These are phyloP conservation scores for Trichacis sp. DNA, from an alignment of 2,888 invertebrate species.

Conservation along the genomic window DNA sequence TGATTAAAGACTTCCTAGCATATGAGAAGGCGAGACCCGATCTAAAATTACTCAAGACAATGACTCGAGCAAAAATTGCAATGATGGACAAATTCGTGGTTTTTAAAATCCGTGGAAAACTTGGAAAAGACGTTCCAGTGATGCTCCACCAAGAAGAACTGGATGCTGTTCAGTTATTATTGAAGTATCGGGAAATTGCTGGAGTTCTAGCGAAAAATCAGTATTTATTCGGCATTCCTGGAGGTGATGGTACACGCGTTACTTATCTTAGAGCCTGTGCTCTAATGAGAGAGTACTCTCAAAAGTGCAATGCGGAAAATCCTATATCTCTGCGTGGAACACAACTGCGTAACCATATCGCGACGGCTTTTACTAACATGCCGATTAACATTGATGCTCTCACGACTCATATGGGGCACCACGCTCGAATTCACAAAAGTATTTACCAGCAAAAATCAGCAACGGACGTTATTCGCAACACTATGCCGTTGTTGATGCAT, in stretches of 20 bases:
- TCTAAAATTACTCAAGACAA: too few relatives aligned
- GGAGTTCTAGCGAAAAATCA: background rate
- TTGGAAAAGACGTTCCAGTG: background rate
- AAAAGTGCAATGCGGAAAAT: background rate
- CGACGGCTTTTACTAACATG: too few relatives aligned
- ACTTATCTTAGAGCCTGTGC: background rate
- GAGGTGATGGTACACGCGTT: background rate
- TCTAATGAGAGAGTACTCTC: background rate
- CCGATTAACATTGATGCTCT: too few relatives aligned
- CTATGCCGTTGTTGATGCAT: too few relatives aligned
- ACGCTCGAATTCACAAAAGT: too few relatives aligned
- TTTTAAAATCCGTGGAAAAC: background rate
- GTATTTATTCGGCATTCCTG: background rate
- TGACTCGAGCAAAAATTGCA: too few relatives aligned
- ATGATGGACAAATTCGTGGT: background rate
- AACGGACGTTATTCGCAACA: too few relatives aligned
- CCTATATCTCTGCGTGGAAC: background rate
- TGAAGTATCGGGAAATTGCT: constrained; percentile 8
- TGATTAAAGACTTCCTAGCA: too few relatives aligned
- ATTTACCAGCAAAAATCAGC: too few relatives aligned
- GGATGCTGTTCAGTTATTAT: background rate
- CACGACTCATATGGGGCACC: too few relatives aligned
- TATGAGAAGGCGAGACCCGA: too few relatives aligned
- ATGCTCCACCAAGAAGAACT: background rate
- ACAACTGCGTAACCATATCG: background rate